Conservation (phyloP, 2,113 vertebrate genomes). For the Columba livia region DNA sequence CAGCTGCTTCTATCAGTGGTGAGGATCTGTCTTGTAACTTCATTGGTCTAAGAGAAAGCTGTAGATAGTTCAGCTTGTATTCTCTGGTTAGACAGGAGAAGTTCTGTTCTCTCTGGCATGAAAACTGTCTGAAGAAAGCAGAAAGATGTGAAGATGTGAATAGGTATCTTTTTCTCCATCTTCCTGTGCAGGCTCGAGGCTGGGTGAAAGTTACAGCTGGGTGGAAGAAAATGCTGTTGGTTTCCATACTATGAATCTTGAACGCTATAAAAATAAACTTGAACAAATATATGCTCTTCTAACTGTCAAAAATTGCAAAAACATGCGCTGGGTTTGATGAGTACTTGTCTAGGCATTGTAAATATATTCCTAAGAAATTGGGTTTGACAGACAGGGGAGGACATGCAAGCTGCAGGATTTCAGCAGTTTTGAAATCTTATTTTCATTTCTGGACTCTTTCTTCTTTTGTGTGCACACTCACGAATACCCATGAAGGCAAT, state of each 20-base stretch:
- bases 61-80: not conserved
- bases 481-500: not conserved
- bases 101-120: not conserved
- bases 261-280: conserved; percentile 57
- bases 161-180: not conserved
- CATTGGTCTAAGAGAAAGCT: not conserved
- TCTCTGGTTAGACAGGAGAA: not conserved
- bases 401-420: conserved; percentile 56
- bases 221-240: not conserved
- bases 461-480: conserved; percentile 31
- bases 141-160: not conserved
- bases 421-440: conserved; percentile 47
- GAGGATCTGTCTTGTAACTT: not conserved
- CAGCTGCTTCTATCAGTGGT: not conserved
- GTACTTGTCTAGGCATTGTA: conserved; percentile 60
- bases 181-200: not conserved
- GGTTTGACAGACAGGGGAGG: conserved; percentile 57
- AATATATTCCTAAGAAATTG: conserved; percentile 42
- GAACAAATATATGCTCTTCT: conserved; percentile 57
- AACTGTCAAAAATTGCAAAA: conserved; percentile 63
- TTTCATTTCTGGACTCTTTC: conserved; percentile 57
- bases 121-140: not conserved
- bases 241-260: conserved; percentile 9
- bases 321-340: conserved; percentile 20
- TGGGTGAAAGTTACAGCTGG: not conserved